These are phyloP conservation scores for Mallateleia sp. DNA, from an alignment of 2,888 invertebrate species.

Conservation along the genomic window DNA sequence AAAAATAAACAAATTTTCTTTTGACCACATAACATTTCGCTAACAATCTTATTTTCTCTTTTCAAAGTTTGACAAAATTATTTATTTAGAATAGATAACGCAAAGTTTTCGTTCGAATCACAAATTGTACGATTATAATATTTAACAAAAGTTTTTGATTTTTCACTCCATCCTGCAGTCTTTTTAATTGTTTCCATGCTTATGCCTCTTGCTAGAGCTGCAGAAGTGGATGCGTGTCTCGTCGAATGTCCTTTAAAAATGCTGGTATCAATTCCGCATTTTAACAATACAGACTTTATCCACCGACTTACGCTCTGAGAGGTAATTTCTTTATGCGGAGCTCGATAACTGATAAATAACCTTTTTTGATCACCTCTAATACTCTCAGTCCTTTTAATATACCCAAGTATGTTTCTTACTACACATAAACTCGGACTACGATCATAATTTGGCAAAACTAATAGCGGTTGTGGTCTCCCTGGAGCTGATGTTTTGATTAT, in stretches of 20 bases:
- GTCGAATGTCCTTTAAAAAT: conserved; percentile 45
- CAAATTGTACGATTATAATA: too few relatives aligned
- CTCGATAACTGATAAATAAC: conserved; percentile 37
- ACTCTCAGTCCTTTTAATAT: conserved; percentile 28
- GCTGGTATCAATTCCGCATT: conserved; percentile 39
- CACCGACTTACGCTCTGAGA: conserved; percentile 47
- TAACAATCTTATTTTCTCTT: too few relatives aligned
- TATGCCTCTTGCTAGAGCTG: too few relatives aligned
- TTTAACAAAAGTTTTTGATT: too few relatives aligned
- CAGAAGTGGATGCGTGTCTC: too few relatives aligned
- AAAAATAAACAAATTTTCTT: too few relatives aligned
- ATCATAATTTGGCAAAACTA: background rate
- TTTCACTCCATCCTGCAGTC: too few relatives aligned
- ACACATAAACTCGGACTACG: conserved; percentile 21
- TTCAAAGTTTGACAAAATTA: too few relatives aligned
- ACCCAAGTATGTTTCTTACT: conserved; percentile 14
- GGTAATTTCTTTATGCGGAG: conserved; percentile 31
- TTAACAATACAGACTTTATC: conserved; percentile 20
- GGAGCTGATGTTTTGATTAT: conserved; percentile 45
- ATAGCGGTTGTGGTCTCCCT: conserved; percentile 25
- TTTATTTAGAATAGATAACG: too few relatives aligned
- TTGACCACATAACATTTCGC: too few relatives aligned
- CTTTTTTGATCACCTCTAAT: conserved; percentile 1
- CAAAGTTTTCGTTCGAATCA: too few relatives aligned
- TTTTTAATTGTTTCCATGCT: too few relatives aligned